These are phyloP conservation scores for Danio tinwini DNA, from an alignment of 2,797 vertebrate species.

Conservation along the genomic window DNA sequence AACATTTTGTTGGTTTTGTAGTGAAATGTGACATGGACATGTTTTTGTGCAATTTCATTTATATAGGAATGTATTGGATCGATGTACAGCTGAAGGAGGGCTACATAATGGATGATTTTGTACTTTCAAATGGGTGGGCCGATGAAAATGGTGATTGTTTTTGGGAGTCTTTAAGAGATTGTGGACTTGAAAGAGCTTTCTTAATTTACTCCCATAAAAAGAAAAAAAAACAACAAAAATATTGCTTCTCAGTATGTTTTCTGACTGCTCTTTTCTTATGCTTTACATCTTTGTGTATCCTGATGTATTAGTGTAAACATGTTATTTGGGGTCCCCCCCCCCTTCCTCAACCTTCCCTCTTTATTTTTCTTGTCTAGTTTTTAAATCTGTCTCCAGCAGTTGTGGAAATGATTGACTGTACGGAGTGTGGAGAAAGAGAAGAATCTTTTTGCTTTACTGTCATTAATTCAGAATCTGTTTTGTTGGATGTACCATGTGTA, in stretches of 20 bases:
- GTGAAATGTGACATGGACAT: constrained; percentile 15
- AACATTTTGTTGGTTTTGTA: not conserved
- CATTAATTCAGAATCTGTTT: constrained; percentile 78
- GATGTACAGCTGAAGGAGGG: constrained; percentile 29
- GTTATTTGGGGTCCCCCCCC: constrained; percentile 58
- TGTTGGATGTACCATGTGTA: constrained; percentile 80
- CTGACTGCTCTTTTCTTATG: constrained; percentile 56
- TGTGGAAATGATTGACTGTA: constrained; percentile 70
- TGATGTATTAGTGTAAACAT: constrained; percentile 73
- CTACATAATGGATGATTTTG: constrained; percentile 10
- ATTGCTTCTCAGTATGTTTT: constrained; percentile 61
- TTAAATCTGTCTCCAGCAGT: constrained; percentile 67
- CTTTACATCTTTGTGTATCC: constrained; percentile 71
- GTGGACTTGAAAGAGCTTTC: constrained; percentile 60
- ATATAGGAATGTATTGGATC: too few species aligned
- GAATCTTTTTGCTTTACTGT: constrained; percentile 65
- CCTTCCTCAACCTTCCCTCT: constrained; percentile 56
- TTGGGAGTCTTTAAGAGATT: constrained; percentile 21
- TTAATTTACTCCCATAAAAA: constrained; percentile 61
- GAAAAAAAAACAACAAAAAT: constrained; percentile 16
- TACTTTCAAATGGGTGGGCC: not conserved
- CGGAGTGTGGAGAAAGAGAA: constrained; percentile 68
- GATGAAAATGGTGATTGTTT: constrained; percentile 16
- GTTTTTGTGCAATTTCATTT: not conserved
- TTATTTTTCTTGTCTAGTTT: constrained; percentile 58